A percentile compares a stretch with the other conserved stretches of the same genome.
phyloP scores from a whole-genome alignment of 2,113 vertebrate genomes.

The Sander vitreus region DNA sequence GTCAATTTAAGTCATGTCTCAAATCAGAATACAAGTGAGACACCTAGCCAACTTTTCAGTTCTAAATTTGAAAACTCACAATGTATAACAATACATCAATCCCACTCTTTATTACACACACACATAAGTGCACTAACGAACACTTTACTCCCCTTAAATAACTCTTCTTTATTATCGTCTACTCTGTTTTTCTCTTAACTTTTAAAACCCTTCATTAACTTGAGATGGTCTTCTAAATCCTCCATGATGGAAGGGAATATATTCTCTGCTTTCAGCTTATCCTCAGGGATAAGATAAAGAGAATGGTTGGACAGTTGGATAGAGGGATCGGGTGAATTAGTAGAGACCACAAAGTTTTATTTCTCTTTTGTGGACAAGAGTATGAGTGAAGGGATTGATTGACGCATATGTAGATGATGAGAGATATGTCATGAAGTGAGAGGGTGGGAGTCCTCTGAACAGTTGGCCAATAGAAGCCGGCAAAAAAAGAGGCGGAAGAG shows the following conservation, averaged over 20 bases:
- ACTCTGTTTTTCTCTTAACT: constrained; percentile 50
- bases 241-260: constrained; percentile 53
- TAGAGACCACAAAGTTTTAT: constrained; percentile 49
- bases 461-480: background rate
- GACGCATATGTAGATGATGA: constrained; percentile 8
- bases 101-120: background rate
- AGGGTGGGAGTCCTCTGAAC: constrained; percentile 7
- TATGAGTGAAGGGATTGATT: constrained; percentile 16
- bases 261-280: constrained; percentile 42
- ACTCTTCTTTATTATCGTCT: constrained; percentile 21
- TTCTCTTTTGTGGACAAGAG: constrained; percentile 21
- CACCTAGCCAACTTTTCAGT: background rate
- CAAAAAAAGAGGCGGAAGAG: background rate
- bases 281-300: constrained; percentile 37
- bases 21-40: background rate
- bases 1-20: no score
- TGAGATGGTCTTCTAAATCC: constrained; percentile 63
- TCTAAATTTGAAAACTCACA: constrained; percentile 31
- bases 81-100: background rate
- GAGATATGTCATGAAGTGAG: constrained; percentile 2
- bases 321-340: constrained; percentile 29
- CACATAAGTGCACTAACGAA: background rate
- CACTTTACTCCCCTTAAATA: constrained; percentile 36
- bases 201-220: constrained; percentile 66
- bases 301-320: constrained; percentile 21